Evolutionary conservation across 2,888 invertebrate genomes (phyloP), one percentile per base, ranked within the genome.

Genomic region (Heterodera filipjevi): DNA sequence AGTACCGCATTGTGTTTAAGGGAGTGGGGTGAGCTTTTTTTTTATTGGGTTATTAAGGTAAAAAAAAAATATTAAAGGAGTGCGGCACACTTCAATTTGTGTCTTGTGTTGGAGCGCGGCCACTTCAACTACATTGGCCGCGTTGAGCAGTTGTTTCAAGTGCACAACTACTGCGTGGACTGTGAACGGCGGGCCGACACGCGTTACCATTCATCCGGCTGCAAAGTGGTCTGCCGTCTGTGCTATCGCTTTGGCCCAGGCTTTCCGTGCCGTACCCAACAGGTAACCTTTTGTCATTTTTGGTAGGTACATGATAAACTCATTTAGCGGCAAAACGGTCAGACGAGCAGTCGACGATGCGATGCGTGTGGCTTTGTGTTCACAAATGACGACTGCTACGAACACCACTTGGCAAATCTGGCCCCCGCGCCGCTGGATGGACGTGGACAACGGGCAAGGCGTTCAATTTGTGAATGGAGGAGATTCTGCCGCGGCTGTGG

Each of bases 81-180:
- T 14, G 71, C 71, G 49, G 33, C 71, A 10, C 5, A 16, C 22
- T 32, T 32, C 16, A 71, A 71, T 32, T 32, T 71, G 10, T 71
- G 71, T 12, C 49, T 71, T 46, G 27, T 71, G 30, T 32, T 71
- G 27, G 71, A 71, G 49, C 44, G 49, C 27, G 16, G 33, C 14
- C 71, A 71, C 32, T 71, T 30, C 71, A 27, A 71, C 49, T 71
- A 71, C 16, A 30, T 71, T 12, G 71, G 71, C 44, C 71, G 71
- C 32, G 27, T 49, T 32, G 71, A 71, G 32, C 73, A 73, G 44
- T 27, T 73, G 32, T 73, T 73, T 16, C 6, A 44, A 6, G n/a
- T 39, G 6, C 32, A 19, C 14, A 19, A 30, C 0, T 72, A 33
- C 22, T 72, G 72, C 44, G 12, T 72, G 2, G 72, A 72, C 53